These are phyloP conservation scores for Entomobrya proxima DNA, from an alignment of 2,888 invertebrate genomes.

Conservation along the genomic window DNA sequence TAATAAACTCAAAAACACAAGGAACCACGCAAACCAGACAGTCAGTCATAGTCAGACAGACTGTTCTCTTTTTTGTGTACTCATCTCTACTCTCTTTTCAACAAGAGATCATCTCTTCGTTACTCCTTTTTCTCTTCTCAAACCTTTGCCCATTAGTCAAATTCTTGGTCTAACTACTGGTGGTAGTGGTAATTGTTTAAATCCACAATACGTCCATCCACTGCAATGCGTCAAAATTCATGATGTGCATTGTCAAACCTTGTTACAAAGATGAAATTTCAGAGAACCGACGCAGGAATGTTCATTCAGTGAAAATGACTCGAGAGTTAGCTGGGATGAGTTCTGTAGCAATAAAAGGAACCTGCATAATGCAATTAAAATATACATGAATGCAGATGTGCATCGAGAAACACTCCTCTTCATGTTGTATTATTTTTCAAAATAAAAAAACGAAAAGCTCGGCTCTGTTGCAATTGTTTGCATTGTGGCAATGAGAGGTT, in stretches of 20 bases:
- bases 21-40: conserved; percentile 11
- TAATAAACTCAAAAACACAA: conserved; percentile 9
- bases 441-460: conserved; percentile 1
- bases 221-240: conserved; percentile 32
- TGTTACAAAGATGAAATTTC: conserved; percentile 1
- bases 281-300: conserved; percentile 6
- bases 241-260: conserved; percentile 17
- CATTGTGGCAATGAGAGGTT: conserved; percentile 36
- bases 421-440: not conserved
- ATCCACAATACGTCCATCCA: conserved; percentile 21
- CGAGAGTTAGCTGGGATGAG: not conserved
- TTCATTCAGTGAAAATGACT: conserved; percentile 13
- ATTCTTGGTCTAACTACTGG: conserved; percentile 3
- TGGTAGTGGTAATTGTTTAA: conserved; percentile 56
- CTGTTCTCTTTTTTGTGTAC: conserved; percentile 14
- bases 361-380: not conserved
- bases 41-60: conserved; percentile 6
- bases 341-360: not conserved
- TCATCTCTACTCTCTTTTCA: conserved; percentile 32
- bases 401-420: conserved; percentile 7
- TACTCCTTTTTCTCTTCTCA: not conserved
- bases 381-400: conserved; percentile 34
- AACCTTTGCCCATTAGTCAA: conserved; percentile 48
- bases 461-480: conserved; percentile 38
- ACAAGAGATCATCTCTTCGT: conserved; percentile 54